These are phyloP conservation scores for Tupaia tana DNA, from an alignment of 2,113 vertebrate species.

Conservation along the genomic window DNA sequence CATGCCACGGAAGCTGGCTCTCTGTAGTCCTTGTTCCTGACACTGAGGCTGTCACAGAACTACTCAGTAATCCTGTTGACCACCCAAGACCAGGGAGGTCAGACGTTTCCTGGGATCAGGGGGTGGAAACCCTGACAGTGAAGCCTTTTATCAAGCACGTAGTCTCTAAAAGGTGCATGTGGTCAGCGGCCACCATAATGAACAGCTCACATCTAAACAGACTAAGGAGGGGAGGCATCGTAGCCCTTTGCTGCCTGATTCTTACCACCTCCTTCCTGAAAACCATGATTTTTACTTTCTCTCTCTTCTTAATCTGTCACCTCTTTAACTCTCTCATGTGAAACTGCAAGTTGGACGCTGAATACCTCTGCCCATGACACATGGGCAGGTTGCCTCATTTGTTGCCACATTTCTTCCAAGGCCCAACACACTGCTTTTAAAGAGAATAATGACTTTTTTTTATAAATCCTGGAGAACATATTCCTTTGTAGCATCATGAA, in stretches of 20 bases:
- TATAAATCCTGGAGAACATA: not conserved
- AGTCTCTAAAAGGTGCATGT: not conserved
- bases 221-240: not conserved
- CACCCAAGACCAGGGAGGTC: not conserved
- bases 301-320: not conserved
- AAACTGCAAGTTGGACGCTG: not conserved
- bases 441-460: not conserved
- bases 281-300: not conserved
- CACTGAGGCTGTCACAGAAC: not conserved
- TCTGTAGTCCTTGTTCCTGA: not conserved
- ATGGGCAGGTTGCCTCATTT: not conserved
- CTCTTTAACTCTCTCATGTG: not conserved
- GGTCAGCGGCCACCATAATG: too few relatives aligned
- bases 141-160: not conserved
- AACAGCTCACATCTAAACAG: not conserved
- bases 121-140: not conserved
- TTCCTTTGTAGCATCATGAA: not conserved
- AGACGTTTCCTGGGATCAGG: not conserved
- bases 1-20: accelerated
- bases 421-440: not conserved
- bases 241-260: not conserved
- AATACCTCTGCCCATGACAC: not conserved
- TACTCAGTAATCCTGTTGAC: not conserved
- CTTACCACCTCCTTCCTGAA: not conserved
- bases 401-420: not conserved